Percentiles rank a stretch among this genome's conserved stretches.
phyloP scores from a whole-genome alignment of 2,797 vertebrate genomes.

The Hirundo rustica region DNA sequence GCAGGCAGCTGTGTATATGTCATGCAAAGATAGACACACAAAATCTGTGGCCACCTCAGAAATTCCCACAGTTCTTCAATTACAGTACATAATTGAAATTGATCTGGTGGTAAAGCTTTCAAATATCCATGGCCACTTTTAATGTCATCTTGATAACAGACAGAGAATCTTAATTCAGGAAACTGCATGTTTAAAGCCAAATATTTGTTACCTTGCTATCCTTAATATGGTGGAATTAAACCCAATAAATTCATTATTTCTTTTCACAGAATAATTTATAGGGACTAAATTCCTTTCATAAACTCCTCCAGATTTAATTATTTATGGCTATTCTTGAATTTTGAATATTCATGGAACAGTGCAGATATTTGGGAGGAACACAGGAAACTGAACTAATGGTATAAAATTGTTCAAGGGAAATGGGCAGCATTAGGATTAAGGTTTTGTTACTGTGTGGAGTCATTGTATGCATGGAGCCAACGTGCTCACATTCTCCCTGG shows the following conservation, averaged over 20 bases:
- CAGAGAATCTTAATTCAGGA: neutral
- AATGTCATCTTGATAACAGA: neutral
- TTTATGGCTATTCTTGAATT: neutral
- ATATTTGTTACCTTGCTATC: neutral
- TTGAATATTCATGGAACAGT: fast-evolving
- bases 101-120: neutral
- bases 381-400: neutral
- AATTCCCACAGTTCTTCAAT: neutral
- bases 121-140: neutral
- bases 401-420: neutral
- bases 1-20: neutral
- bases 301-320: neutral
- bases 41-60: neutral
- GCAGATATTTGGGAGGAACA: neutral
- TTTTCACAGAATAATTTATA: neutral
- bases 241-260: neutral
- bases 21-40: neutral
- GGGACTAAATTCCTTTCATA: neutral
- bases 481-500: neutral
- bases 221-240: neutral
- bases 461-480: too few species aligned
- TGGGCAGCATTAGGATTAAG: neutral
- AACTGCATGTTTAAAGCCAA: neutral
- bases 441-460: neutral
- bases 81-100: neutral